Base-by-base conservation (phyloP, 2,113 vertebrate species). In the Leptodactylus fuscus region DNA sequence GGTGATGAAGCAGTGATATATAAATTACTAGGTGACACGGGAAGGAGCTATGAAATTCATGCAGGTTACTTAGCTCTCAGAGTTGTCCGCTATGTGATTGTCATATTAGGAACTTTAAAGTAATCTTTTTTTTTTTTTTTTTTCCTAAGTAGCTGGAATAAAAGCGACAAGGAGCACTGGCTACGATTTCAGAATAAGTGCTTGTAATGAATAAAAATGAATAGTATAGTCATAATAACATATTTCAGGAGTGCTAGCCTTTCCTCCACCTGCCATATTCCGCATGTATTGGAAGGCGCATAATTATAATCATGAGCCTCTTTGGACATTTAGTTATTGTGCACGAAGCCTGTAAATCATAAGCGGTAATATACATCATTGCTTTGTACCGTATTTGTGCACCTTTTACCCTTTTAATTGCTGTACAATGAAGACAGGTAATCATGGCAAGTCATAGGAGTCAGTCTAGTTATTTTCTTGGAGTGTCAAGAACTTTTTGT, bases 171-270 rank as follows among this genome's bases (percentile, higher is more conserved):
- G 48, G 29, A 49, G 58, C 58, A 36, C 20, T 77, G 38, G 34
- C 44, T 77, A 32, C 24, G 58, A 77, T 85, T 85, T 77, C 58
- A 77, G 55, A 67, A 75, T 75, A 62, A 83, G 70, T 83, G 70
- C 34, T 38, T 62, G 65, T 85, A 77, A 85, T 85, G 48, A 85
- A 67, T 85, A 85, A 85, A 85, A 77, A 85, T 85, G 73, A 60
- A 74, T 85, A 51, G 41, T 51, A 38, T 49, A 76, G 27, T 34
- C 58, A 65, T 85, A 85, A 85, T 83, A 62, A 76, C 58, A 83
- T 29, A 83, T 76, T 76, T 46, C 71, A 76, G 22, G 51, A 60
- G 34, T 48, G 22, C 53, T 20, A 83, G 70, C 70, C 38, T 24
- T 83, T 83, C 53, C 12, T 46, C 51, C 71, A 48, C 16, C 70